Evolutionary conservation across 2,888 invertebrate genomes (phyloP), one percentile per base, ranked within the genome.

Genomic region (Scotopteryx bipunctaria): DNA sequence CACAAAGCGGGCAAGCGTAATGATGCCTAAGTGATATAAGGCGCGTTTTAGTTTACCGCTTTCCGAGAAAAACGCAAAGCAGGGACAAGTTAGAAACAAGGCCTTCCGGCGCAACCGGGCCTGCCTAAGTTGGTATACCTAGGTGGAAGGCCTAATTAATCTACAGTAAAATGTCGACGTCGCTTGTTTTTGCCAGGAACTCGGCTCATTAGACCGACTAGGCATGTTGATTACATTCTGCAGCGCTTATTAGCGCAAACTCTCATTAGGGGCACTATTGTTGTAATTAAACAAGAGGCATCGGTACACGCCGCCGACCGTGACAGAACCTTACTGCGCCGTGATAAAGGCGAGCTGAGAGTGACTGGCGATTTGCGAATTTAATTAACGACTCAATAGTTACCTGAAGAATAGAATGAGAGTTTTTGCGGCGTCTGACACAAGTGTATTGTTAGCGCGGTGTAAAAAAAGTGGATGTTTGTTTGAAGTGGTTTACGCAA

Each of bases 201-300:
- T 84, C 80, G 77, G 82, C 86, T 90, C 89, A 89, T 89, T 90
- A 90, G 88, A 85, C 80, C 83, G 83, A 75, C 86, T 83, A 85
- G 82, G 89, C 84, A 89, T 84, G 89, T 89, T 89, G 88, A 89
- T 89, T 89, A 89, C 88, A 88, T 88, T 90, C 85, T 88, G 86
- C 82, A 84, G 87, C 81, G 84, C 88, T 89, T 90, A 89, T 89
- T 89, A 90, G 83, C 83, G 86, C 87, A 86, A 87, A 87, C 83
- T 87, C 89, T 89, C 88, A 88, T 89, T 89, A 90, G 87, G 82
- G 80, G 83, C 81, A 88, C 89, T 89, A 89, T 89, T 90, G 89
- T 90, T 89, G 86, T 88, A 89, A 90, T 89, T 90, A 87, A 89
- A 88, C 87, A 85, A 85, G 84, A 81, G 80, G 78, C 79, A 78